Base-by-base conservation (phyloP, 1,140 invertebrate species). In the Caenorhabditis briggsae region DNA sequence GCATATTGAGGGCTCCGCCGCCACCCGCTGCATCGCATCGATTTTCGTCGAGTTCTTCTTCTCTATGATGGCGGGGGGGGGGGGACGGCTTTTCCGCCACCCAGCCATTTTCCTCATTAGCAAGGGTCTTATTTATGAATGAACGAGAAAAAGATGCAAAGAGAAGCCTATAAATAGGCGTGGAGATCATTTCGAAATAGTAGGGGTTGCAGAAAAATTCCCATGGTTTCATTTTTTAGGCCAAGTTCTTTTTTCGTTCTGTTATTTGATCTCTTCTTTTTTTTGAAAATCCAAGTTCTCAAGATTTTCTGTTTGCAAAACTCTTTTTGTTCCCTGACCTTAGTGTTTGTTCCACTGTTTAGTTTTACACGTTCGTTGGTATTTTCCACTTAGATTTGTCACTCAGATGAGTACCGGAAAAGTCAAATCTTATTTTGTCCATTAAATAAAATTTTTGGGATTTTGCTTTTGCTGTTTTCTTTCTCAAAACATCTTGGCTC, bases 61-160 rank as follows among this genome's bases (percentile, higher is more conserved):
- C n/a, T 33, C 33, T 2, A 33, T 33, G 33, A 33, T 33, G 33
- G 33, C 33, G 33, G 33, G 1, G 33, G 33, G 33, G 1, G 33
- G 33, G 33, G 33, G 33, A 33, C 33, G 33, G 33, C 33, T 33
- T 33, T 33, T 50, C 70, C n/a, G 20, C 70, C 43, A 50, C 70
- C 46, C 70, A 78, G 70, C 46, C n/a, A 78, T 78, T 78, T 78
- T 78, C 50, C 70, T 78, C 46, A 78, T 78, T 78, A 78, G 70
- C n/a, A 33, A 33, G 70, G 53, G 18, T 78, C 50, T n/a, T 46
- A 70, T 50, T 78, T 48, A 50, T 23, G 70, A 78, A 78, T 50
- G 46, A 78, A 20, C 50, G 46, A 50, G 6, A 18, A 16, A 20
- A 23, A 78, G 12, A 12, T 11, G 33, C 33, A 33, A 33, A 33